Conservation (phyloP, 2,888 invertebrate species). For the Actias luna region DNA sequence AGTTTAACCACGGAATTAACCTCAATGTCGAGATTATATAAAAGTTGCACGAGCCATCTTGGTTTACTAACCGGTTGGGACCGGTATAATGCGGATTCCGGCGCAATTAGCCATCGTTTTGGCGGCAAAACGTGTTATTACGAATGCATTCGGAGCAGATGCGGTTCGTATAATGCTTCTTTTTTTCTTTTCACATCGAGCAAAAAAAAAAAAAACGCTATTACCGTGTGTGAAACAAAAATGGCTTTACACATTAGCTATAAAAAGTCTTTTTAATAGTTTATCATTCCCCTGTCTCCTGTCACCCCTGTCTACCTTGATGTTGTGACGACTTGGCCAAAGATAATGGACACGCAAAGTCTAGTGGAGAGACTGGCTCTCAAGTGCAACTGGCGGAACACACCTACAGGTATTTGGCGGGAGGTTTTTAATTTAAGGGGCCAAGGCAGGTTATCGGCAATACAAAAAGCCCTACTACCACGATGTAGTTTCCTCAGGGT, state of each 20-base stretch:
- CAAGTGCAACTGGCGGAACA: too few relatives aligned
- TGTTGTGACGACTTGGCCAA: too few relatives aligned
- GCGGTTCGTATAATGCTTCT: slow-evolving; percentile 8
- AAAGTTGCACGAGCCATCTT: slow-evolving; percentile 1
- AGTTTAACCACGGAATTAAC: slow-evolving; percentile 1
- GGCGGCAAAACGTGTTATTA: slow-evolving; percentile 19
- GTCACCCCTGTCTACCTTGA: too few relatives aligned
- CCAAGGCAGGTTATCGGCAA: too few relatives aligned
- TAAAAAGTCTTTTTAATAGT: neutral
- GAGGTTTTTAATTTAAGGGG: too few relatives aligned
- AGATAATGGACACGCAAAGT: too few relatives aligned
- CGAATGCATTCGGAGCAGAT: slow-evolving; percentile 14
- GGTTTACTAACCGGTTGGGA: slow-evolving; percentile 2
- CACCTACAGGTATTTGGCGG: too few relatives aligned
- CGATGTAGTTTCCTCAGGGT: too few relatives aligned
- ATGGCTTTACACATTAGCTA: neutral
- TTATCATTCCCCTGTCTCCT: too few relatives aligned
- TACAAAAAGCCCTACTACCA: too few relatives aligned
- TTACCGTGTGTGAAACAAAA: neutral
- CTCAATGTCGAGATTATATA: slow-evolving; percentile 6
- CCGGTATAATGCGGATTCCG: slow-evolving; percentile 4
- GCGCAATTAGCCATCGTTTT: slow-evolving; percentile 17
- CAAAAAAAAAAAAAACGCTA: neutral
- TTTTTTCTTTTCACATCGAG: neutral
- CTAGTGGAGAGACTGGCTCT: too few relatives aligned